These are phyloP conservation scores for Drosophila paucipuncta DNA, from an alignment of 2,888 invertebrate genomes.

Conservation along the genomic window DNA sequence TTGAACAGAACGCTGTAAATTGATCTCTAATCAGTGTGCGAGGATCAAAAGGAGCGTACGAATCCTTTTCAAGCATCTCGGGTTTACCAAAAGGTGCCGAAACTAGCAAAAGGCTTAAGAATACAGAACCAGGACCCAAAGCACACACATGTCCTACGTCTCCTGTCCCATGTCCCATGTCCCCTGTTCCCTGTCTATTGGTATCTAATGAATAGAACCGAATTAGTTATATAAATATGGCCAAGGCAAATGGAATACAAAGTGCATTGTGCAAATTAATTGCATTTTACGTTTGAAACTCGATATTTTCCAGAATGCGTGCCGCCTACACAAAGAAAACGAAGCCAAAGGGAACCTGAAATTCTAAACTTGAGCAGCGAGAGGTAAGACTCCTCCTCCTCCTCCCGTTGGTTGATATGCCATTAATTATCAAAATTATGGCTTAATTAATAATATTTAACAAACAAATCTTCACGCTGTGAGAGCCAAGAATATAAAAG, in stretches of 20 bases:
- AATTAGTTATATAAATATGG: constrained; percentile 64
- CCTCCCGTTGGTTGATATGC: constrained; percentile 2
- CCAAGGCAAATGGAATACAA: constrained; percentile 14
- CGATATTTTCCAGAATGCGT: constrained; percentile 49
- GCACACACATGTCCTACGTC: constrained; percentile 64
- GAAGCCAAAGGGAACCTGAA: constrained; percentile 37
- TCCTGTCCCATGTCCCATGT: constrained; percentile 1
- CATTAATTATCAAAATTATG: constrained; percentile 35
- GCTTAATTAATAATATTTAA: constrained; percentile 77
- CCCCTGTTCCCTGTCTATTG: neutral
- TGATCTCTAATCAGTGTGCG: constrained; percentile 75
- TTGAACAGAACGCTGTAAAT: constrained; percentile 56
- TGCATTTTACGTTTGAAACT: constrained; percentile 67
- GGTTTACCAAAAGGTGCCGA: constrained; percentile 81
- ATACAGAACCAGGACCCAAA: constrained; percentile 40
- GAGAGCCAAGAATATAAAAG: neutral
- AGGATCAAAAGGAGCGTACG: constrained; percentile 53
- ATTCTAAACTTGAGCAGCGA: constrained; percentile 52
- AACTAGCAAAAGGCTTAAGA: constrained; percentile 72
- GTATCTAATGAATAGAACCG: constrained; percentile 29
- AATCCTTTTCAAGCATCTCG: constrained; percentile 68
- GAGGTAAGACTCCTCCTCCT: neutral
- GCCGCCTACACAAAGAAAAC: constrained; percentile 49
- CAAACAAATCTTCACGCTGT: constrained; percentile 38
- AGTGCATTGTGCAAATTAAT: constrained; percentile 70